These are phyloP conservation scores for Paralichthys olivaceus DNA, from an alignment of 2,113 vertebrate species.

Conservation along the genomic window DNA sequence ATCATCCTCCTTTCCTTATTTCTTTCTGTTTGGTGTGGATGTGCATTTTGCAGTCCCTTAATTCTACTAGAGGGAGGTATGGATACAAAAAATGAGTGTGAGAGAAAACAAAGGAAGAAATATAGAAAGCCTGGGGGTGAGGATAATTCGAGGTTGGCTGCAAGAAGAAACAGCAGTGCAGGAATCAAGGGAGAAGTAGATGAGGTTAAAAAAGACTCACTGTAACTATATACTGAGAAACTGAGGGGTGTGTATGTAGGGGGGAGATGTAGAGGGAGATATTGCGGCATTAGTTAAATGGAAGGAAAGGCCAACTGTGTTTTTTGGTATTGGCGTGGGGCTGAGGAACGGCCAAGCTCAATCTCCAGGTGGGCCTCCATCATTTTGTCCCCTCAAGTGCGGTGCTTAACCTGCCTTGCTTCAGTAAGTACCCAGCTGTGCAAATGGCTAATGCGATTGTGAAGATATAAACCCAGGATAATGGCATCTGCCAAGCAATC, in stretches of 20 bases:
- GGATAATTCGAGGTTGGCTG: slow-evolving; percentile 13
- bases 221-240: slow-evolving; percentile 9
- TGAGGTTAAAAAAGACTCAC: slow-evolving; percentile 40
- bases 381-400: slow-evolving; percentile 68
- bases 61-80: neutral
- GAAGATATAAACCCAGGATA: slow-evolving; percentile 77
- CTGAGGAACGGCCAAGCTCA: slow-evolving; percentile 44
- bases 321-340: slow-evolving; percentile 54
- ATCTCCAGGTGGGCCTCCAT: slow-evolving; percentile 74
- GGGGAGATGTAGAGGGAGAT: slow-evolving; percentile 7
- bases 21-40: slow-evolving; percentile 4
- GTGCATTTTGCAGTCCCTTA: slow-evolving; percentile 38
- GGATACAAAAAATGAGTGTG: slow-evolving; percentile 3
- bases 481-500: slow-evolving; percentile 81
- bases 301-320: slow-evolving; percentile 46
- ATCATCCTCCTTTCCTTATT: slow-evolving; percentile 1
- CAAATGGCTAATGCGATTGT: slow-evolving; percentile 81
- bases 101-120: slow-evolving; percentile 20
- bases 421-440: slow-evolving; percentile 74
- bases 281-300: slow-evolving; percentile 50
- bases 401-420: slow-evolving; percentile 76
- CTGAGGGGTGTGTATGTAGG: neutral
- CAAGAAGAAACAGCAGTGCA: slow-evolving; percentile 28
- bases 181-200: slow-evolving; percentile 25
- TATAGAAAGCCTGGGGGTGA: slow-evolving; percentile 27